phyloP scores from a whole-genome alignment of 2,888 invertebrate genomes.

The Lobophora halterata region DNA sequence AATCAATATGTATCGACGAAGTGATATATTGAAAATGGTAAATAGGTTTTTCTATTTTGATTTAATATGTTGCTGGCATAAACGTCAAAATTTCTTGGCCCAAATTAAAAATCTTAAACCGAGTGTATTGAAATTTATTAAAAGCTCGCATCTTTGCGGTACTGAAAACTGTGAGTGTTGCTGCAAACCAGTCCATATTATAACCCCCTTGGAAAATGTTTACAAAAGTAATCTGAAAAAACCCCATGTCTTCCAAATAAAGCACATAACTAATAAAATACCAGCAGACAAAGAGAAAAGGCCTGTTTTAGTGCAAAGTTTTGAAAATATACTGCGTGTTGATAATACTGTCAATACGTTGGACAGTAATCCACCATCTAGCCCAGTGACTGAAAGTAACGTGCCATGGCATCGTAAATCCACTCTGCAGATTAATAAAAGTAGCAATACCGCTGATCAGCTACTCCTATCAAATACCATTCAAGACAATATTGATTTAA shows the following conservation, averaged over 20 bases:
- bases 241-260: too few species aligned
- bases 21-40: background rate
- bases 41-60: conserved; percentile 6
- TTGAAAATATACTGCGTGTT: too few species aligned
- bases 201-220: background rate
- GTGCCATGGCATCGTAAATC: background rate
- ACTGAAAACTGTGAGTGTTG: conserved; percentile 28
- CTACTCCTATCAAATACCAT: background rate
- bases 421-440: background rate
- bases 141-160: conserved; percentile 24
- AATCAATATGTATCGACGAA: conserved; percentile 10
- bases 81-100: conserved; percentile 31
- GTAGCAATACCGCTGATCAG: background rate
- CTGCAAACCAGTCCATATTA: conserved; percentile 11
- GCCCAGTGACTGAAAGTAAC: background rate
- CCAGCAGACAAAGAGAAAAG: background rate
- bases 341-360: too few species aligned
- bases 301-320: too few species aligned
- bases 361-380: too few species aligned
- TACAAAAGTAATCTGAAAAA: background rate
- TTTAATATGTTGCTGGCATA: conserved; percentile 40
- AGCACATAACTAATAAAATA: too few species aligned
- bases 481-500: background rate
- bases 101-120: conserved; percentile 23
- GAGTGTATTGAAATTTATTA: conserved; percentile 30